Base-by-base conservation (phyloP, 2,888 invertebrate species). In the Girardia tigrina region DNA sequence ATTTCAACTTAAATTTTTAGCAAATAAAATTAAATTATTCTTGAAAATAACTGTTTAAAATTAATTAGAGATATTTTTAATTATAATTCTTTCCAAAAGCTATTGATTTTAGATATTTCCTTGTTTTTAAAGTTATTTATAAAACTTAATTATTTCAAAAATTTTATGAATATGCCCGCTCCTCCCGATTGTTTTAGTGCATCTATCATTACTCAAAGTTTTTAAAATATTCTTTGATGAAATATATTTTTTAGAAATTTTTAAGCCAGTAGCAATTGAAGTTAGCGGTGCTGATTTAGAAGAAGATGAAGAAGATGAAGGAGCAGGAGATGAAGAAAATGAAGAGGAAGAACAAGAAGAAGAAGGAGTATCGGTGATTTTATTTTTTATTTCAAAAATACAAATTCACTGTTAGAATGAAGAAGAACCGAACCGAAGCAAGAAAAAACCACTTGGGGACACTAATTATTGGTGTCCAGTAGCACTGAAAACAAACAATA, bases 391-490 rank as follows among this genome's bases (percentile, higher is more conserved):
- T 42, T n/a, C 14, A 42, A 14, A n/a, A n/a, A n/a, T n/a, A n/a
- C n/a, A n/a, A n/a, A n/a, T n/a, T n/a, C n/a, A n/a, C n/a, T 70
- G 42, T 81, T 82, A 83, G 75, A 82, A 82, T 77, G 78, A 79
- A 23, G 78, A 75, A 28, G 83, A 84, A 77, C 80, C 82, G 0
- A 82, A 81, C 75, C 79, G 81, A n/a, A 80, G 79, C 77, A 79
- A 80, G 75, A 83, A 82, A 79, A 84, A 83, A 78, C 81, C 80
- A 0, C 78, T 85, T 8, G 84, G 84, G 16, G 84, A 85, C 78
- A 80, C 81, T n/a, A 82, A 81, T 77, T 80, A 82, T 78, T 85
- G 81, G 79, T 84, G 84, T 78, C 84, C 84, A 2, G 84, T 85
- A 12, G 78, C 80, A 23, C 80, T 84, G 36, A 81, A 81, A 70